Conservation (phyloP, 2,113 vertebrate genomes). For the Benitochromis conjunctus region DNA sequence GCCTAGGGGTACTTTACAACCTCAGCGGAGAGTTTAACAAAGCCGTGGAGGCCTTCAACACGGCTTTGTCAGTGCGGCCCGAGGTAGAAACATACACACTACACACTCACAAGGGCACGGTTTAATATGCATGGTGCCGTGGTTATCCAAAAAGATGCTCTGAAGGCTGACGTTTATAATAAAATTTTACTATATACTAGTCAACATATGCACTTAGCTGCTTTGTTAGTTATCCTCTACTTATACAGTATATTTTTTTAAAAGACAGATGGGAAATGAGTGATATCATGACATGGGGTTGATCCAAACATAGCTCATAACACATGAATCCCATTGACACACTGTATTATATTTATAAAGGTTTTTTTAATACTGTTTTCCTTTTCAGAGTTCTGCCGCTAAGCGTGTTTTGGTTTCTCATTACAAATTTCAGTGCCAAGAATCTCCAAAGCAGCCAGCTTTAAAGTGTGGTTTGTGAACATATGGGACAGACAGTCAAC, state of each 20-base stretch:
- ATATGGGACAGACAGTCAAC: background rate
- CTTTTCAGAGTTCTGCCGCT: background rate
- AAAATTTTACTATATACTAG: background rate
- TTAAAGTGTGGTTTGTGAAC: background rate
- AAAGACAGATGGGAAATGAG: background rate
- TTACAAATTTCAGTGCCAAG: background rate
- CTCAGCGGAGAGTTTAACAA: slow-evolving; percentile 94
- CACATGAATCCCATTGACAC: background rate
- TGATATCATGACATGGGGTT: background rate
- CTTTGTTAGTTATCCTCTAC: background rate
- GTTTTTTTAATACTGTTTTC: background rate
- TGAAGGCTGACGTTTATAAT: background rate
- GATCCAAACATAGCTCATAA: background rate
- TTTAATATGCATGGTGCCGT: background rate
- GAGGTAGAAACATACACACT: slow-evolving; percentile 75
- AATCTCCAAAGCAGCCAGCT: background rate
- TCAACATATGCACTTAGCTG: background rate
- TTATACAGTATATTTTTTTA: background rate
- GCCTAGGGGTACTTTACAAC: slow-evolving; percentile 94
- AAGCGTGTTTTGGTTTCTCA: background rate
- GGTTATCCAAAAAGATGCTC: background rate
- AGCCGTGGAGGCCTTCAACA: slow-evolving; percentile 96
- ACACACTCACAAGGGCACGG: background rate
- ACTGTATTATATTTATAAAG: background rate
- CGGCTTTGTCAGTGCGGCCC: slow-evolving; percentile 91